Base-by-base conservation (phyloP, 2,113 vertebrate species). In the Hydrolagus affinis region DNA sequence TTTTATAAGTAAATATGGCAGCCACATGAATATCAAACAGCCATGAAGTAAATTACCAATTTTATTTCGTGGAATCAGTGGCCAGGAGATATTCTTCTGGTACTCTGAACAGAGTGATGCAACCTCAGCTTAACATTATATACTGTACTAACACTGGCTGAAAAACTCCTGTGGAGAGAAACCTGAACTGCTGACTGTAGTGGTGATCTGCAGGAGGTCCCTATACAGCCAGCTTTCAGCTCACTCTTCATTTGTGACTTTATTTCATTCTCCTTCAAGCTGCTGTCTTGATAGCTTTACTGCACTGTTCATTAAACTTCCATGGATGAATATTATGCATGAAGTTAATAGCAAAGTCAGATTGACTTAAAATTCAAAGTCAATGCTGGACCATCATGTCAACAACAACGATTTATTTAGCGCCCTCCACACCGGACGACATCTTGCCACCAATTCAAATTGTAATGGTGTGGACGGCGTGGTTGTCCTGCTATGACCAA, bases 341-440 rank as follows among this genome's bases (percentile, higher is more conserved):
- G 62, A 64, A 19, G 25, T 66, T 68, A 83, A 83, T 25, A 83
- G 9, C 60, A 68, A n/a, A 83, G 62, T 17, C 25, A 60, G 28
- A 83, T 83, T 83, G 62, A 83, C 66, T 83, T 66, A 32, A 32
- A 66, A 23, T 62, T 80, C 77, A 68, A 83, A 68, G 62, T 66
- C 19, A n/a, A 21, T 66, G 60, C 44, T 44, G 2, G 6, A 44
- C 6, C 2, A 44, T 44, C 44, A 44, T 44, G 44, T 6, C n/a
- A n/a, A n/a, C n/a, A n/a, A n/a, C n/a, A n/a, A n/a, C n/a, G n/a
- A n/a, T n/a, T n/a, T n/a, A n/a, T n/a, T n/a, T n/a, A n/a, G n/a
- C n/a, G n/a, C n/a, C n/a, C n/a, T n/a, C n/a, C n/a, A n/a, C n/a
- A n/a, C n/a, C n/a, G n/a, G n/a, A n/a, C n/a, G n/a, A n/a, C n/a